phyloP scores from a whole-genome alignment of 2,888 invertebrate species.

The Agrochola circellaris region DNA sequence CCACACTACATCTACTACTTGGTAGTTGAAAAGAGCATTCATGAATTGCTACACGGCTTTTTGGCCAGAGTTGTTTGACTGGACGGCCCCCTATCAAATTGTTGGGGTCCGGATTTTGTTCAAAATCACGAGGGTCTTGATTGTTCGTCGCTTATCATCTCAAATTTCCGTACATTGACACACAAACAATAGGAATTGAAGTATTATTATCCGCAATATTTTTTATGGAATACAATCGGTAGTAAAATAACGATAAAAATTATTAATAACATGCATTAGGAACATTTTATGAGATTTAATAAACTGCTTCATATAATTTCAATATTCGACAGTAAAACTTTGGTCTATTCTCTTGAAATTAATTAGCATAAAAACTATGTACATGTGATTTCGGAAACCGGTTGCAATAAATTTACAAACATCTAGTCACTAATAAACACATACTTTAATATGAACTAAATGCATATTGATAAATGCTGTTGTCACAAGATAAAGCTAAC shows the following conservation, averaged over 20 bases:
- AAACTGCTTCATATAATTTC: background rate
- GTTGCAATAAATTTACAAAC: slow-evolving; percentile 2
- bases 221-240: background rate
- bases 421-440: slow-evolving; percentile 3
- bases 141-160: slow-evolving; percentile 6
- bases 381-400: background rate
- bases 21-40: slow-evolving; percentile 26
- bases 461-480: slow-evolving; percentile 17
- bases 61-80: slow-evolving; percentile 28
- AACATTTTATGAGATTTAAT: background rate
- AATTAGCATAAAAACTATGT: background rate
- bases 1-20: background rate
- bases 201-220: background rate
- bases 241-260: slow-evolving; percentile 1
- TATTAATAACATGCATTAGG: background rate
- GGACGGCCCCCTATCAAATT: slow-evolving; percentile 31
- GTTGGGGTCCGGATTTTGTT: slow-evolving; percentile 38
- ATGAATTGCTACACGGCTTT: slow-evolving; percentile 11
- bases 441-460: background rate
- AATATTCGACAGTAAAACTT: background rate
- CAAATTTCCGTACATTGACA: slow-evolving; percentile 15
- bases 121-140: slow-evolving; percentile 23
- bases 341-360: background rate
- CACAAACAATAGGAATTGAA: background rate
- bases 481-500: slow-evolving; percentile 41